Conservation (phyloP, 1,140 invertebrate genomes). For the Danaus melanippus region DNA sequence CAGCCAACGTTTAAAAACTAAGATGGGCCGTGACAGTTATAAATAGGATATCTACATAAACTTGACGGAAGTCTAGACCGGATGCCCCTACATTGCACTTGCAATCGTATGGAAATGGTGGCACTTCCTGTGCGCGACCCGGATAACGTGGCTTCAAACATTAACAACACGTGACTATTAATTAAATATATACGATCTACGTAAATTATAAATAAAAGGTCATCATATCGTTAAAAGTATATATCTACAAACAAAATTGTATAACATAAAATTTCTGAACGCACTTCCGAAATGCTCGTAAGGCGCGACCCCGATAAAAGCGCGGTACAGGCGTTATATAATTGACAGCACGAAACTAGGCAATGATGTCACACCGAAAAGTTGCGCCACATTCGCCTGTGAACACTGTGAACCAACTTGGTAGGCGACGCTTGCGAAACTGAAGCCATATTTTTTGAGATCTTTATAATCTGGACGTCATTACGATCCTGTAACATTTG, state of each 20-base stretch:
- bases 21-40: too few species aligned
- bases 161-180: constrained; percentile 2
- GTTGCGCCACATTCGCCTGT: constrained; percentile 60
- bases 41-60: constrained; percentile 22
- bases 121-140: constrained; percentile 46
- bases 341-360: constrained; percentile 64
- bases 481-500: too few species aligned
- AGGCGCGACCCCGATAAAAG: constrained; percentile 58
- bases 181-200: not conserved
- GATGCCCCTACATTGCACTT: constrained; percentile 44
- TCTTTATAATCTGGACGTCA: not conserved
- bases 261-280: constrained; percentile 26
- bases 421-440: not conserved
- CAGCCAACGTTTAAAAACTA: too few species aligned
- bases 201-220: not conserved
- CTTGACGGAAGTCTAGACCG: constrained; percentile 37
- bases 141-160: constrained; percentile 25
- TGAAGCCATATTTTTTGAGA: constrained; percentile 7
- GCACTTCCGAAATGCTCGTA: constrained; percentile 59
- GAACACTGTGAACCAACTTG: constrained; percentile 18
- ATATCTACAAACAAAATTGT: not conserved
- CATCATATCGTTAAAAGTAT: too few species aligned
- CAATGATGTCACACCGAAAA: constrained; percentile 68
- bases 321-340: constrained; percentile 65
- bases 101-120: constrained; percentile 49